These are phyloP conservation scores for Leucozona laternaria DNA, from an alignment of 2,888 invertebrate genomes.

Conservation along the genomic window DNA sequence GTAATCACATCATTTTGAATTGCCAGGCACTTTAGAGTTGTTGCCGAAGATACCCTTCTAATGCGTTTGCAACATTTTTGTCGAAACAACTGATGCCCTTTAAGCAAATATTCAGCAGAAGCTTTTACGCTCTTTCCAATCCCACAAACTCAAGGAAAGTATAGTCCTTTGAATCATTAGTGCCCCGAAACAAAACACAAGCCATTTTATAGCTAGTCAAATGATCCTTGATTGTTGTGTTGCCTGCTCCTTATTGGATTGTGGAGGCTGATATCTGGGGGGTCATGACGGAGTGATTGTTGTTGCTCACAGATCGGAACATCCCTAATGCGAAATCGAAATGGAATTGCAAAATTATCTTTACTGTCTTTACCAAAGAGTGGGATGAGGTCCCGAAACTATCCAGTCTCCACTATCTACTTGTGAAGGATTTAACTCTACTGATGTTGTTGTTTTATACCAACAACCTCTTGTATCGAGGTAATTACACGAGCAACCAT, in stretches of 20 bases:
- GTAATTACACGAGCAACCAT: constrained; percentile 71
- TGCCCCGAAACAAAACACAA: constrained; percentile 64
- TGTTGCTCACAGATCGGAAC: constrained; percentile 68
- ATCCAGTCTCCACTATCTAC: not conserved
- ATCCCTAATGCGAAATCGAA: constrained; percentile 73
- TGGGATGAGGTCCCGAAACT: constrained; percentile 16
- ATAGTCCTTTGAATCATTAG: constrained; percentile 67
- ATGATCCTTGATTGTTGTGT: constrained; percentile 74
- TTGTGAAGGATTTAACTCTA: constrained; percentile 58
- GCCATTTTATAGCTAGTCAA: constrained; percentile 71
- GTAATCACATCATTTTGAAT: constrained; percentile 74
- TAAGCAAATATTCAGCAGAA: constrained; percentile 21
- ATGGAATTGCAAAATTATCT: constrained; percentile 73
- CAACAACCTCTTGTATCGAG: constrained; percentile 66
- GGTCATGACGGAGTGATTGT: constrained; percentile 1
- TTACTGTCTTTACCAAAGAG: constrained; percentile 45
- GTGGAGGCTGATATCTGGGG: constrained; percentile 14
- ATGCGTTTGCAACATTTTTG: constrained; percentile 62
- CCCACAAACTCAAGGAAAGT: constrained; percentile 59
- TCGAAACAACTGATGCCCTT: constrained; percentile 27
- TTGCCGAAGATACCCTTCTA: constrained; percentile 39
- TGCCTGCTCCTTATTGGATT: constrained; percentile 58
- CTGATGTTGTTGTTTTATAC: constrained; percentile 53
- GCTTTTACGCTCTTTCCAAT: constrained; percentile 60
- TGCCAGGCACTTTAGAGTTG: constrained; percentile 47